Evolutionary conservation across 1,140 invertebrate genomes (phyloP).

Genomic region (Lithobius niger): DNA sequence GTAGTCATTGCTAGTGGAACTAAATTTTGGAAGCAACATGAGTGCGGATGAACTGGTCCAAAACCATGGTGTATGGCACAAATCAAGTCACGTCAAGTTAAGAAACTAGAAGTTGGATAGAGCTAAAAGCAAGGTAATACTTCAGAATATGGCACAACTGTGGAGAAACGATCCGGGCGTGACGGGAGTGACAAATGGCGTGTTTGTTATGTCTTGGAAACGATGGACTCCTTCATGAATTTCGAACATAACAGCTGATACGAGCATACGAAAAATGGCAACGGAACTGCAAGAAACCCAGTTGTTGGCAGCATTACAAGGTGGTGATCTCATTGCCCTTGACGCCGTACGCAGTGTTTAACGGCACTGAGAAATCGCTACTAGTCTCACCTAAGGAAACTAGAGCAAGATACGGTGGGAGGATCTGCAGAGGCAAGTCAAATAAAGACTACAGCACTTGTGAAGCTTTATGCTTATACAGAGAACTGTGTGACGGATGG

Average conservation of each 20-base stretch:
- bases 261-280: background rate
- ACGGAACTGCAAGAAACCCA: background rate
- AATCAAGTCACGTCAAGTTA: background rate
- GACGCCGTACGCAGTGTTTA: background rate
- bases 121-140: constrained; percentile 11
- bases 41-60: constrained; percentile 12
- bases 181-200: background rate
- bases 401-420: background rate
- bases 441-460: constrained; percentile 7
- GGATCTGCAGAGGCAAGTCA: constrained; percentile 8
- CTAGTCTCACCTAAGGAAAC: constrained; percentile 4
- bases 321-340: constrained; percentile 7
- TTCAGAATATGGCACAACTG: constrained; percentile 8
- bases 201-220: background rate
- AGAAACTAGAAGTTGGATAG: constrained; percentile 10
- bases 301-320: constrained; percentile 7
- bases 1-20: constrained; percentile 15
- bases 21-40: constrained; percentile 14
- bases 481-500: constrained; percentile 6
- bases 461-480: constrained; percentile 5
- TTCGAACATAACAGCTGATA: background rate
- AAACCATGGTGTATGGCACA: constrained; percentile 8
- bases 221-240: background rate
- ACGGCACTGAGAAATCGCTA: constrained; percentile 7
- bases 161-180: constrained; percentile 12